phyloP scores from a whole-genome alignment of 2,888 invertebrate genomes.

The Sarcophaga subvicina region DNA sequence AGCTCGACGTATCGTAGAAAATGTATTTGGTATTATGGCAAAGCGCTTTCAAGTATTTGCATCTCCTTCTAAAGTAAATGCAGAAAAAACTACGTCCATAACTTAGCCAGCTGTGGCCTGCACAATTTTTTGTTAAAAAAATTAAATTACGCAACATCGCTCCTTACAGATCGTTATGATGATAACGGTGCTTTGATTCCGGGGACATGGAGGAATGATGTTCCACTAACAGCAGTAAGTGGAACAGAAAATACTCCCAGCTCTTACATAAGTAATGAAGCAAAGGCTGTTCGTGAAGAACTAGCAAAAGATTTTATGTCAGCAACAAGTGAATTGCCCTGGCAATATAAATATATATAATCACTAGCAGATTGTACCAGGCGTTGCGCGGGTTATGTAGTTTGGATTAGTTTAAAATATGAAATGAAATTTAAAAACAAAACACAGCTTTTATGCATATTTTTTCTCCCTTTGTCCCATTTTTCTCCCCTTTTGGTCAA shows the following conservation, averaged over 20 bases:
- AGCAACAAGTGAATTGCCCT: conserved; percentile 25
- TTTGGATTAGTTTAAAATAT: too few species aligned
- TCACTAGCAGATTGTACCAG: too few species aligned
- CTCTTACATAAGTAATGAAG: conserved; percentile 22
- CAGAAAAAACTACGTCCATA: background rate
- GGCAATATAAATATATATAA: conserved; percentile 18
- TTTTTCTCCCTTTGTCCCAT: too few species aligned
- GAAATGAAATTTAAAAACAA: too few species aligned
- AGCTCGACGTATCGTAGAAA: conserved; percentile 20
- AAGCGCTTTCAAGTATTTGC: conserved; percentile 25
- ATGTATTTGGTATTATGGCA: conserved; percentile 35
- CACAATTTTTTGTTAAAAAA: conserved; percentile 25
- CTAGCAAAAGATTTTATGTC: conserved; percentile 33
- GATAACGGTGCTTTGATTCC: conserved; percentile 1
- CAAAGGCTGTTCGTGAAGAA: conserved; percentile 21
- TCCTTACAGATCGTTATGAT: conserved; percentile 5
- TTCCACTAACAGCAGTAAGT: background rate
- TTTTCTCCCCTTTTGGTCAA: too few species aligned
- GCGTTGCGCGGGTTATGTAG: too few species aligned
- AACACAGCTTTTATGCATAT: too few species aligned
- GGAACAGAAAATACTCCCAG: conserved; percentile 18
- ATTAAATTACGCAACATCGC: background rate
- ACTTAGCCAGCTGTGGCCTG: conserved; percentile 29
- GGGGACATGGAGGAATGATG: background rate
- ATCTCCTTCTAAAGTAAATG: conserved; percentile 23